Evolutionary conservation across 2,113 vertebrate species (phyloP), one percentile per base, ranked within the genome.

Genomic region (Aldabrachelys gigantea): DNA sequence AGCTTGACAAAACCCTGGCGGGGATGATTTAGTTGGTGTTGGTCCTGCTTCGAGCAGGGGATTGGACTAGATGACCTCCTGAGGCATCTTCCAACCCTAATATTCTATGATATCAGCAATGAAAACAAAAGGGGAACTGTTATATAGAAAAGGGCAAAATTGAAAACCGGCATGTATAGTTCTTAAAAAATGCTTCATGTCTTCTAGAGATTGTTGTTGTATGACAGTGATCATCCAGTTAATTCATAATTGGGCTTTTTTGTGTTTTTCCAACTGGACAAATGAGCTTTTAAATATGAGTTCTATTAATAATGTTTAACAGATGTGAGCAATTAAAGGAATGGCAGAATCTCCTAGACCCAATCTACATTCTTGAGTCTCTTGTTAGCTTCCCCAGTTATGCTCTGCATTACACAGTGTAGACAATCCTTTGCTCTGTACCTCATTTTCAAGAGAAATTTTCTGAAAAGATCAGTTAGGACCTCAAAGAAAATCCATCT

Each of bases 401-500:
- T n/a, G 24, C 21, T 54, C 25, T 6, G 29, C 25, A 1, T 1
- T 1, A 72, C 52, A 75, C 47, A 57, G 0, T 4, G 5, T 41
- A n/a, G 31, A 8, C 21, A 3, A 2, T 31, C 27, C 47, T 62
- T 59, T 2, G 22, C 22, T 81, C 0, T 59, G 0, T 21, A 12
- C 50, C 22, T 54, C 21, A 8, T 8, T 27, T 81, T 14, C 12
- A 2, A 1, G 65, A 31, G 80, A 91, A 22, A n/a, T n/a, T 19
- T 53, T 92, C 22, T 38, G n/a, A 38, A 72, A 38, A 72, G 65
- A 38, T 65, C 31, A 35, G 13, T 38, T 72, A 72, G n/a, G 65
- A 38, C 10, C 24, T 49, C 44, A 47, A 44, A 13, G 75, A 22
- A 35, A 50, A 31, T 49, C 47, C 21, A 78, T 86, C 84, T 76